phyloP scores from a whole-genome alignment of 2,797 vertebrate species.

The Podarcis siculus region DNA sequence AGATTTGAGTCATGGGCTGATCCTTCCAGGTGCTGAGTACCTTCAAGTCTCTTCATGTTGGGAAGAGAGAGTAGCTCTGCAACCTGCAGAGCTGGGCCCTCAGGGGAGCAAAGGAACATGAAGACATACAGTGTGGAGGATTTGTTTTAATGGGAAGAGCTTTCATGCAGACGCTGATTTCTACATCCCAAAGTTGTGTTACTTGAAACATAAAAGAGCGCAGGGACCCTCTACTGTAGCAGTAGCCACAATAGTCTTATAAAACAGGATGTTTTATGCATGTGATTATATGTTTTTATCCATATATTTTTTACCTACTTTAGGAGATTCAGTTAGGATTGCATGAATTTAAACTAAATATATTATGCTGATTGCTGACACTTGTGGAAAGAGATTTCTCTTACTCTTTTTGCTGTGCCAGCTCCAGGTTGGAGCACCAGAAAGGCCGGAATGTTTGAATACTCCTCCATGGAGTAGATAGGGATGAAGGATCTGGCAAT shows the following conservation, averaged over 20 bases:
- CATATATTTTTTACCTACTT: slow-evolving; percentile 14
- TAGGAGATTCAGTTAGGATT: slow-evolving; percentile 21
- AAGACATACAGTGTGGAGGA: slow-evolving; percentile 1
- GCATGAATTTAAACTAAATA: neutral
- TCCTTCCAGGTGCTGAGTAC: slow-evolving; percentile 36
- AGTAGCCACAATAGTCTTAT: neutral
- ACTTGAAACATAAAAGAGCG: slow-evolving; percentile 22
- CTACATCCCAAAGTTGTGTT: neutral
- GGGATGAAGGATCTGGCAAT: no score
- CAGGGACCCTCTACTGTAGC: slow-evolving; percentile 15
- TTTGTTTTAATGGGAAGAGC: slow-evolving; percentile 6
- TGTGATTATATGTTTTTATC: neutral
- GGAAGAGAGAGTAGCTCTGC: slow-evolving; percentile 20
- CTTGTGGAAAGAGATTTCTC: no score
- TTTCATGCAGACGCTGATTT: slow-evolving; percentile 38
- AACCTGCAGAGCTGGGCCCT: slow-evolving; percentile 26
- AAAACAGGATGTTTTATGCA: slow-evolving; percentile 25
- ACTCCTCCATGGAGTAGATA: no score
- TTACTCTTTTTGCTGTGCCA: no score
- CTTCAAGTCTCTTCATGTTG: neutral
- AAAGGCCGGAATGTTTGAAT: no score
- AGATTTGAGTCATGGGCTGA: slow-evolving; percentile 32
- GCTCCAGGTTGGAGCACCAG: no score
- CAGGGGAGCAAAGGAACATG: slow-evolving; percentile 14
- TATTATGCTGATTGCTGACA: no score